phyloP scores from a whole-genome alignment of 2,113 vertebrate genomes.

The Gymnobelideus leadbeateri region DNA sequence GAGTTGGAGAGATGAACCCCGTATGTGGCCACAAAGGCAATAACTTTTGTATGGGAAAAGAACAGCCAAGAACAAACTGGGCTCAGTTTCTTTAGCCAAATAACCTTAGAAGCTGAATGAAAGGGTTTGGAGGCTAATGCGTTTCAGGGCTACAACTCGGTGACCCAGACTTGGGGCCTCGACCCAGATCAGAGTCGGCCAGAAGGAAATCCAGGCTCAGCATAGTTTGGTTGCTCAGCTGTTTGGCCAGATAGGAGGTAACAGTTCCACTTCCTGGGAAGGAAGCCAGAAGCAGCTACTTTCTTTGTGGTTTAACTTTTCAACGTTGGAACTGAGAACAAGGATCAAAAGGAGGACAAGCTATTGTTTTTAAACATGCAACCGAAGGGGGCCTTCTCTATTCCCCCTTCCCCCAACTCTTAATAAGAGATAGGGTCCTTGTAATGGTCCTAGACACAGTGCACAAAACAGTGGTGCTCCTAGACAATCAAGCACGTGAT shows the following conservation, averaged over 20 bases:
- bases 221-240: neutral
- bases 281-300: neutral
- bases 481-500: neutral
- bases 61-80: conserved; percentile 12
- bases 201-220: conserved; percentile 27
- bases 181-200: neutral
- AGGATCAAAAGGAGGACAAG: neutral
- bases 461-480: neutral
- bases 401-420: neutral
- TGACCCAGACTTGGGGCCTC: neutral
- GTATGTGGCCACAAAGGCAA: neutral
- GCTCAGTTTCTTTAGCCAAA: conserved; percentile 36
- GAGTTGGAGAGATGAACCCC: rapidly evolving
- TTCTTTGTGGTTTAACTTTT: neutral
- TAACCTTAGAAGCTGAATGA: neutral
- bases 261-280: neutral
- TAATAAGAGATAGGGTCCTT: neutral
- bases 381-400: neutral
- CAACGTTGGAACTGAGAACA: neutral
- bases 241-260: neutral
- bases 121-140: neutral
- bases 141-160: neutral
- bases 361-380: neutral
- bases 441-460: neutral
- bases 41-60: conserved; percentile 21